Conservation (phyloP, 2,888 invertebrate species). For the Drepana falcataria region DNA sequence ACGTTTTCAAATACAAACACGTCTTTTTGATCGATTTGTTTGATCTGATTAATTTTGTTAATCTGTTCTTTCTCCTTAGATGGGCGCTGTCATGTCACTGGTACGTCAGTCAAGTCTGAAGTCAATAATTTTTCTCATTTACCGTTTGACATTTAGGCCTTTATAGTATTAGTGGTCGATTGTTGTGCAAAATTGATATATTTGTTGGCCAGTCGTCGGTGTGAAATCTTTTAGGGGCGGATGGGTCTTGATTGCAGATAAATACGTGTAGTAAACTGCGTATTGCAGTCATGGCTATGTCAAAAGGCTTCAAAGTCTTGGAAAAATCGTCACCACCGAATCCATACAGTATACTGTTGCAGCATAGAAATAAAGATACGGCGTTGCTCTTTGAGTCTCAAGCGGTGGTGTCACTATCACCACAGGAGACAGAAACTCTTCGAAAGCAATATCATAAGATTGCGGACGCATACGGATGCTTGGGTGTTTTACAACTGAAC, state of each 20-base stretch:
- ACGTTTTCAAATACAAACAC: too few relatives aligned
- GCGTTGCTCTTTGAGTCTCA: conserved; percentile 95
- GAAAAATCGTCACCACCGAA: conserved; percentile 92
- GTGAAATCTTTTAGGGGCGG: conserved; percentile 44
- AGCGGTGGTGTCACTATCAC: conserved; percentile 91
- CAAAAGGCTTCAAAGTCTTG: conserved; percentile 93
- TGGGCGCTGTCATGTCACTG: too few relatives aligned
- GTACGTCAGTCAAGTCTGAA: too few relatives aligned
- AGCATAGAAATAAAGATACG: conserved; percentile 91
- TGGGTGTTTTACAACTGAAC: conserved; percentile 94
- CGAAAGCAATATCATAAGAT: conserved; percentile 94
- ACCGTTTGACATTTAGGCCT: too few relatives aligned
- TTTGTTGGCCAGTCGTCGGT: neutral
- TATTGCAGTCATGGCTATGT: conserved; percentile 88
- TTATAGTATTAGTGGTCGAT: neutral
- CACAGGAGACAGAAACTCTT: conserved; percentile 92
- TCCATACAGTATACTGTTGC: conserved; percentile 93
- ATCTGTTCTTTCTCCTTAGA: too few relatives aligned
- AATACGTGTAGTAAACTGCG: conserved; percentile 14
- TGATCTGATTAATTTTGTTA: too few relatives aligned
- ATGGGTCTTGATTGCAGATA: conserved; percentile 41
- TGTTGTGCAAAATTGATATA: neutral
- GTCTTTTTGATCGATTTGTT: too few relatives aligned
- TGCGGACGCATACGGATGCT: conserved; percentile 95
- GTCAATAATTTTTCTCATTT: too few relatives aligned